Evolutionary conservation across 1,140 invertebrate genomes (phyloP).

Genomic region (Campoletis sonorensis): DNA sequence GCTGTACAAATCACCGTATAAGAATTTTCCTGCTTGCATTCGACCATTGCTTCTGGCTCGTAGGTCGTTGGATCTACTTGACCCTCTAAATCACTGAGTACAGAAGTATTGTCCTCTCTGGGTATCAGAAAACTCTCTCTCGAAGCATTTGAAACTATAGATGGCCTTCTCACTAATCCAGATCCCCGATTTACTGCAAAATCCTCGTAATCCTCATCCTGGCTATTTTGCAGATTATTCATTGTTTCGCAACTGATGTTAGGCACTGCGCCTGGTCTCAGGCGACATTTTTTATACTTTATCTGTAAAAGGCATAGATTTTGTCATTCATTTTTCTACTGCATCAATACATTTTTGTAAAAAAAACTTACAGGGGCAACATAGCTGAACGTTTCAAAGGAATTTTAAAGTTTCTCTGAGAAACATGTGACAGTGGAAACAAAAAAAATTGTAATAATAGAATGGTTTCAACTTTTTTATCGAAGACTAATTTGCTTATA

Average conservation of each 20-base stretch:
- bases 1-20: not conserved
- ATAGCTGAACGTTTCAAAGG: no score
- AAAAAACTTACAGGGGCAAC: no score
- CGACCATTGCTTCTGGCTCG: not conserved
- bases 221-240: slow-evolving; percentile 31
- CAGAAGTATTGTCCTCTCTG: slow-evolving; percentile 49
- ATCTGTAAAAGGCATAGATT: slow-evolving; percentile 60
- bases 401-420: no score
- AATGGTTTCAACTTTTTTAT: no score
- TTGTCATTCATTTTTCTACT: no score
- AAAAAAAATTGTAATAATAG: no score
- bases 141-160: slow-evolving; percentile 15
- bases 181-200: slow-evolving; percentile 44
- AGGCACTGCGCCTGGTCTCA: slow-evolving; percentile 69
- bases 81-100: slow-evolving; percentile 34
- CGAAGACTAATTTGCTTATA: no score
- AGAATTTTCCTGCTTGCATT: not conserved
- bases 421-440: no score
- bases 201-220: slow-evolving; percentile 45
- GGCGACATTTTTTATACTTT: slow-evolving; percentile 73
- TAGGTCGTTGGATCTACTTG: slow-evolving; percentile 25
- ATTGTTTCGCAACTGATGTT: slow-evolving; percentile 46
- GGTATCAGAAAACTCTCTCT: slow-evolving; percentile 58
- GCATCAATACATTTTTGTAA: no score
- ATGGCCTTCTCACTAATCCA: slow-evolving; percentile 10